Base-by-base conservation (phyloP, 2,888 invertebrate species). In the Steinernema carpocapsae region DNA sequence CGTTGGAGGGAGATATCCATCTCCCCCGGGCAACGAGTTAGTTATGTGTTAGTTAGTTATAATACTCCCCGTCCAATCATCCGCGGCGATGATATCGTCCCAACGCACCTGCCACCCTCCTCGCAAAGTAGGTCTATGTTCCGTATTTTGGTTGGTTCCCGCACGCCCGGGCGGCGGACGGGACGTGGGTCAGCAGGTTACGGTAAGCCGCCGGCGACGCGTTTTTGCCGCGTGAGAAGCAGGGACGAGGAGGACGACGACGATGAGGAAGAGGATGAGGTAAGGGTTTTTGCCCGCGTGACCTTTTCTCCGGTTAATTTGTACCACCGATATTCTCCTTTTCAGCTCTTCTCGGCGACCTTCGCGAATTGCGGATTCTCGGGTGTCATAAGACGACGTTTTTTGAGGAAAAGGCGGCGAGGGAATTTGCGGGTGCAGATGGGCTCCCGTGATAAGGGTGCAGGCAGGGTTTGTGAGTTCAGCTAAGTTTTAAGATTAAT, bases 31-130 rank as follows among this genome's bases (percentile, higher is more conserved):
- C 32, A 17, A 64, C 64, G 64, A 64, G 64, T 64, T 64, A 64
- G 64, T 64, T 64, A 64, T 64, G 64, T 64, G 64, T 64, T 64
- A 64, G 64, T 64, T 64, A 64, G 64, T 64, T 64, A 64, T 64
- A 64, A 64, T 64, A 64, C 64, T 64, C 26, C 37, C 37, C 64
- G 64, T 26, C 64, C 64, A 64, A 64, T 64, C 64, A 64, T 29
- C 32, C 64, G 64, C 64, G 64, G 64, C 64, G 64, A 64, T 64
- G 64, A 64, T 64, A 64, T 64, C 64, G 24, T 17, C 64, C 29
- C 12, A 29, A 37, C 64, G 64, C 64, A 64, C 64, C 64, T 64
- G 64, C 64, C 64, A 64, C 64, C n/a, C 64, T 29, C 64, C 7
- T 17, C 64, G 12, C 64, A 64, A 64, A 64, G 64, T 64, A 64